phyloP scores from a whole-genome alignment of 1,140 invertebrate genomes.

The Brachionus rubens region DNA sequence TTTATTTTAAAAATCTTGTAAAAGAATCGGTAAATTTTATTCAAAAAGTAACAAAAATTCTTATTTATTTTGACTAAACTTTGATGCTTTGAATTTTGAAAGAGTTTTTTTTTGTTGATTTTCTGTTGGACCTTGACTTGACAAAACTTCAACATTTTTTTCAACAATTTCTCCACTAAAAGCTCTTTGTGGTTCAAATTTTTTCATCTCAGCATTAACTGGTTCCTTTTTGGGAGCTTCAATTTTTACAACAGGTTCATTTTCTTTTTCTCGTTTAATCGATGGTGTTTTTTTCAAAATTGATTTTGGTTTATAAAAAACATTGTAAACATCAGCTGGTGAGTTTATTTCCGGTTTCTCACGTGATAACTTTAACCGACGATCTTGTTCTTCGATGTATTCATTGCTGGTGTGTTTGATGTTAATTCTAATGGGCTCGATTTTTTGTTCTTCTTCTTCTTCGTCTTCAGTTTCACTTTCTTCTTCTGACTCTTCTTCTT shows the following conservation, averaged over 20 bases:
- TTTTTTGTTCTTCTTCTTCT: neutral
- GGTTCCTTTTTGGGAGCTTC: neutral
- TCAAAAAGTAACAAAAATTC: too few species aligned
- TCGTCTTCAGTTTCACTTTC: neutral
- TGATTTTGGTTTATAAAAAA: slow-evolving; percentile 37
- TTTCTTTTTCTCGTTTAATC: neutral
- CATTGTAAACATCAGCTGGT: slow-evolving; percentile 22
- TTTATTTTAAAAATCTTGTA: too few species aligned
- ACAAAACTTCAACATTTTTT: neutral
- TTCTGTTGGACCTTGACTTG: neutral
- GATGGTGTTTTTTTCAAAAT: slow-evolving; percentile 1
- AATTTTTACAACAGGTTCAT: neutral
- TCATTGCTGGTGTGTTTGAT: slow-evolving; percentile 17
- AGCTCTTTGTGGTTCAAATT: slow-evolving; percentile 43
- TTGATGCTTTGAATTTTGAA: slow-evolving; percentile 45
- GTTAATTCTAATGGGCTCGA: slow-evolving; percentile 8
- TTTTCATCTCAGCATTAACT: slow-evolving; percentile 27
- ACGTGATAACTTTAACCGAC: neutral
- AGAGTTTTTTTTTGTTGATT: neutral
- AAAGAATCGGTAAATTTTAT: too few species aligned
- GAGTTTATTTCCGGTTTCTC: slow-evolving; percentile 27
- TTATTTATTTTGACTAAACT: slow-evolving; percentile 43
- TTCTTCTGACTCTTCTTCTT: slow-evolving; percentile 8
- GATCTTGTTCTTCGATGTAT: neutral
- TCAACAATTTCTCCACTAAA: slow-evolving; percentile 44